phyloP scores from a whole-genome alignment of 2,113 vertebrate species.

The Pundamilia nyererei region DNA sequence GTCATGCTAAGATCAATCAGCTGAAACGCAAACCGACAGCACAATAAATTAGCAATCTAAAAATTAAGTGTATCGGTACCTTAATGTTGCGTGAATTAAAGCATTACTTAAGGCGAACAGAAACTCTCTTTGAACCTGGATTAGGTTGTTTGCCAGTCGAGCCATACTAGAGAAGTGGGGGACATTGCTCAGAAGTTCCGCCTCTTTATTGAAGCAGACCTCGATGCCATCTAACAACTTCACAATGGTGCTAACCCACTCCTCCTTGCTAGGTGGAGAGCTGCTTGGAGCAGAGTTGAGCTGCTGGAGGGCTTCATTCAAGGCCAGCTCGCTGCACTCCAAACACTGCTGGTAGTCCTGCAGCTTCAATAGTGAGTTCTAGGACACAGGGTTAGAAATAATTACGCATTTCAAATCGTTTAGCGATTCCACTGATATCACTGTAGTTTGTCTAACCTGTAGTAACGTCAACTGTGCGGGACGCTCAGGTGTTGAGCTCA shows the following conservation, averaged over 20 bases:
- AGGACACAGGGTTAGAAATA: neutral
- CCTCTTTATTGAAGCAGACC: constrained; percentile 75
- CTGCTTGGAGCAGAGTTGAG: constrained; percentile 73
- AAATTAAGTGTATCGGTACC: neutral
- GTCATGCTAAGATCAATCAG: constrained; percentile 93
- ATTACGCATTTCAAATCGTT: neutral
- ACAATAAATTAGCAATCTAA: neutral
- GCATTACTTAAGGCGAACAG: neutral
- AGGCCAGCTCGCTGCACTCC: constrained; percentile 86
- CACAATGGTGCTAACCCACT: constrained; percentile 87
- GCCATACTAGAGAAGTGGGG: constrained; percentile 72
- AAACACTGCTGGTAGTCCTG: constrained; percentile 87
- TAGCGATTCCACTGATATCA: neutral
- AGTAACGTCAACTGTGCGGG: constrained; percentile 91
- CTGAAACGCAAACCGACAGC: constrained; percentile 53
- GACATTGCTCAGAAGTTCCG: constrained; percentile 70
- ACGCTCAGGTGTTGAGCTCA: constrained; percentile 88
- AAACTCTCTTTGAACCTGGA: constrained; percentile 77
- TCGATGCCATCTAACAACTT: constrained; percentile 85
- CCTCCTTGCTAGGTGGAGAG: constrained; percentile 81
- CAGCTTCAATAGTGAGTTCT: constrained; percentile 89
- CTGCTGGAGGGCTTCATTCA: constrained; percentile 92
- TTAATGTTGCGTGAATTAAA: neutral
- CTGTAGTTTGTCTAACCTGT: constrained; percentile 73
- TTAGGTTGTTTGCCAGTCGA: constrained; percentile 88